A percentile compares a stretch with the other conserved stretches of the same genome.
Evolutionary conservation across 2,797 vertebrate genomes (phyloP).

Genomic region (Garrulus glandarius): DNA sequence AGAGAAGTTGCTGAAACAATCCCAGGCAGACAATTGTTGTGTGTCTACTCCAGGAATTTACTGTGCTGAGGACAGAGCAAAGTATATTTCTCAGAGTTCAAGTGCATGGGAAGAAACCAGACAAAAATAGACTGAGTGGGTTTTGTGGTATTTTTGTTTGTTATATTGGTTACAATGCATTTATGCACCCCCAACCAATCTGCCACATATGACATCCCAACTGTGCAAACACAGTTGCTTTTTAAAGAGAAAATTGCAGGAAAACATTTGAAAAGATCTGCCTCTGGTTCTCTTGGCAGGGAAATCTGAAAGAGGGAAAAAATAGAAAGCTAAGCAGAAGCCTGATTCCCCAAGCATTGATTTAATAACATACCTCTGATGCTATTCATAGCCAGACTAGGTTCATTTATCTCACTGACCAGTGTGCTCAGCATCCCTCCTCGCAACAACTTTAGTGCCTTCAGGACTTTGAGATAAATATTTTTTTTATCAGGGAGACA

Average conservation of each 20-base stretch:
- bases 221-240: not conserved
- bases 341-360: constrained; percentile 7
- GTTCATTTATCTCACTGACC: constrained; percentile 47
- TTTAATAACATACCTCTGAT: not conserved
- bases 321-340: not conserved
- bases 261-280: constrained; percentile 18
- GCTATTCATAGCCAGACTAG: not conserved
- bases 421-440: not conserved
- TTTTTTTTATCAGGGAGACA: not conserved
- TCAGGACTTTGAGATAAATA: not conserved
- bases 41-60: not conserved
- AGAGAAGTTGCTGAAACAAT: not conserved
- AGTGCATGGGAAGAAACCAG: not conserved
- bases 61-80: not conserved
- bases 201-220: not conserved
- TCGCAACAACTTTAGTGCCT: not conserved
- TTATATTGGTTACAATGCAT: not conserved
- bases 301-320: not conserved
- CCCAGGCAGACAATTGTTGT: not conserved
- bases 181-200: not conserved
- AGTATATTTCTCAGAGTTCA: not conserved
- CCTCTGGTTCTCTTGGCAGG: not conserved
- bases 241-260: constrained; percentile 23
- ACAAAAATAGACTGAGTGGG: not conserved
- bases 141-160: not conserved